phyloP scores from a whole-genome alignment of 1,140 invertebrate genomes.

The Apocrypta bakeri region DNA sequence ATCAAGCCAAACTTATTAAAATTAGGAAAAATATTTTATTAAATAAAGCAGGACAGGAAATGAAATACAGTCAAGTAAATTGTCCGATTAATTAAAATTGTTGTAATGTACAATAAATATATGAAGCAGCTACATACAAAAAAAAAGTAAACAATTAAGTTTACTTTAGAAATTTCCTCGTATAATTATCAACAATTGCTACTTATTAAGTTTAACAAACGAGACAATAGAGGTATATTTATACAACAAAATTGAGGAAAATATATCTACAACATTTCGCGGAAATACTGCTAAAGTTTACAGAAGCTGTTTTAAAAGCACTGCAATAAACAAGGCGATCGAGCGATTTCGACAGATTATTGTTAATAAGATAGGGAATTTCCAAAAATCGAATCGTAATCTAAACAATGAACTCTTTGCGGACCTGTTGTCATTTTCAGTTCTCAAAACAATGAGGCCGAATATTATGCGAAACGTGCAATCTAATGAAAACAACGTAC shows the following conservation, averaged over 20 bases:
- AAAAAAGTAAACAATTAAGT: too few relatives aligned
- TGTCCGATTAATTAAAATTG: too few relatives aligned
- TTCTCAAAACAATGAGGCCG: background rate
- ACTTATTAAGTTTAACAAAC: too few relatives aligned
- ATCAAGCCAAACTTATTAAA: background rate
- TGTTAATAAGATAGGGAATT: background rate
- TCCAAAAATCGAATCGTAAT: background rate
- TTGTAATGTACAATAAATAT: too few relatives aligned
- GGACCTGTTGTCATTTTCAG: background rate
- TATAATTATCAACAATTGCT: too few relatives aligned
- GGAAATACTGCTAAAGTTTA: background rate
- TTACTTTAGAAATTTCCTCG: too few relatives aligned
- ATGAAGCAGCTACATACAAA: too few relatives aligned
- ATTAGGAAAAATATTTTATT: background rate
- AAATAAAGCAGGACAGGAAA: too few relatives aligned
- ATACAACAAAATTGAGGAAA: background rate
- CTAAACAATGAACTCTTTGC: background rate
- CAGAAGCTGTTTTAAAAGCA: background rate
- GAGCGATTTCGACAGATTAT: background rate
- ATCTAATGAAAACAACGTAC: background rate
- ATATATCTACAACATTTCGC: background rate
- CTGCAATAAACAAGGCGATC: background rate
- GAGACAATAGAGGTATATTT: too few relatives aligned
- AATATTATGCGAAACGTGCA: background rate
- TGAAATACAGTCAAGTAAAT: too few relatives aligned